Conservation (phyloP, 2,888 invertebrate species). For the Stegana nigrithorax region DNA sequence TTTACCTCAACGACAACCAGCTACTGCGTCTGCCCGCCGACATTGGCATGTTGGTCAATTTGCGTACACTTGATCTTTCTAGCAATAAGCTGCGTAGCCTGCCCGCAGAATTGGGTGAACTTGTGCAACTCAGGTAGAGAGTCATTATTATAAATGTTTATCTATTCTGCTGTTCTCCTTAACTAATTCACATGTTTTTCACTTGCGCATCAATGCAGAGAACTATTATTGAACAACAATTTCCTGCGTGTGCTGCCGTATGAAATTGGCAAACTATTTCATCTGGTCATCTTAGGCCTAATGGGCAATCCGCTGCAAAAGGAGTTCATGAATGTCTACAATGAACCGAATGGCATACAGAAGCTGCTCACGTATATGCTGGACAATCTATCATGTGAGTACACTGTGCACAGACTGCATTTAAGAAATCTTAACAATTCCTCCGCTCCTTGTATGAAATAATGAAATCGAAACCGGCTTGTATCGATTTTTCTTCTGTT, state of each 20-base stretch:
- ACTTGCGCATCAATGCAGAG: too few relatives aligned
- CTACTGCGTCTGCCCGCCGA: slow-evolving; percentile 91
- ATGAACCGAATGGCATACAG: slow-evolving; percentile 92
- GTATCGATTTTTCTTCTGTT: not conserved
- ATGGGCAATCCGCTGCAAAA: slow-evolving; percentile 95
- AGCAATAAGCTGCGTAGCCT: slow-evolving; percentile 94
- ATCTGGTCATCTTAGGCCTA: slow-evolving; percentile 91
- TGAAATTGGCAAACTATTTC: slow-evolving; percentile 97
- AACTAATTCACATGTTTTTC: too few relatives aligned
- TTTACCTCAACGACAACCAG: slow-evolving; percentile 96
- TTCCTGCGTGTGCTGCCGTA: slow-evolving; percentile 93
- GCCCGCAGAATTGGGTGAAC: slow-evolving; percentile 96
- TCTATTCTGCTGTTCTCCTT: too few relatives aligned
- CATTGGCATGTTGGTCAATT: slow-evolving; percentile 84
- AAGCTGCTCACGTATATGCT: slow-evolving; percentile 95
- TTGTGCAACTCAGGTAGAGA: slow-evolving; percentile 91
- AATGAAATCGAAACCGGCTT: slow-evolving; percentile 7
- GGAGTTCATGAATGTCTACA: slow-evolving; percentile 91
- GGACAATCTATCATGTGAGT: slow-evolving; percentile 93
- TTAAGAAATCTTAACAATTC: not conserved
- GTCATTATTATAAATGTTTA: too few relatives aligned
- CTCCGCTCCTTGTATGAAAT: not conserved
- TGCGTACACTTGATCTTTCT: slow-evolving; percentile 91
- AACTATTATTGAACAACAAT: slow-evolving; percentile 94
- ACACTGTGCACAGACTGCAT: slow-evolving; percentile 2